These are phyloP conservation scores for Tapera naevia DNA, from an alignment of 2,797 vertebrate species.

Conservation along the genomic window DNA sequence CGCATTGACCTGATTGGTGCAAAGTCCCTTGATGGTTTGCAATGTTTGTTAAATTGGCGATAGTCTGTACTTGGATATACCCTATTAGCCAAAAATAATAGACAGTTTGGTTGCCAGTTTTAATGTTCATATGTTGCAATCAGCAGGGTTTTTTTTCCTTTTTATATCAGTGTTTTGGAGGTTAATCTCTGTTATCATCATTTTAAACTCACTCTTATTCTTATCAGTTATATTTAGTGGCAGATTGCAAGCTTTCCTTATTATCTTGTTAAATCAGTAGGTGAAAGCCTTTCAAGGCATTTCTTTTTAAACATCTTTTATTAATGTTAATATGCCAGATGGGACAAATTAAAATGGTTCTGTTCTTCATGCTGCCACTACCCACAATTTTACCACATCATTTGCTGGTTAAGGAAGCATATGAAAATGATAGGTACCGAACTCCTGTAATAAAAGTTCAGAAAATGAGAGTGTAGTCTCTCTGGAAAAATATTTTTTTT, in stretches of 20 bases:
- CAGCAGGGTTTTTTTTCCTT: conserved; percentile 58
- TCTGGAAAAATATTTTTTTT: conserved; percentile 16
- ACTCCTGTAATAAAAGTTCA: conserved; percentile 66
- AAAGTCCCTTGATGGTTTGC: conserved; percentile 39
- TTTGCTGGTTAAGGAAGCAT: conserved; percentile 79
- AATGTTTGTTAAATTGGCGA: conserved; percentile 56
- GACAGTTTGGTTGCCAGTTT: conserved; percentile 54
- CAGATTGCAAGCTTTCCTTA: conserved; percentile 81
- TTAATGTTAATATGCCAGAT: conserved; percentile 84
- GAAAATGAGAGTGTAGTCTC: conserved; percentile 42
- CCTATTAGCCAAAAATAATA: conserved; percentile 69
- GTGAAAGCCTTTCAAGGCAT: conserved; percentile 81
- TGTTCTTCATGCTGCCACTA: conserved; percentile 78
- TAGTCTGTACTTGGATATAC: conserved; percentile 24
- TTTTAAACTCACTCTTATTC: conserved; percentile 71
- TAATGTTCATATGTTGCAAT: conserved; percentile 65
- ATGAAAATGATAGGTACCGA: conserved; percentile 75
- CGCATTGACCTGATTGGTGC: conserved; percentile 57
- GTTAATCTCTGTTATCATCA: conserved; percentile 74
- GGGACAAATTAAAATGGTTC: conserved; percentile 82
- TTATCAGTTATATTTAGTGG: conserved; percentile 77
- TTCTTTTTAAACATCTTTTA: conserved; percentile 81
- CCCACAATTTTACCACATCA: conserved; percentile 79
- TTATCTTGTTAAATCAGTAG: conserved; percentile 84
- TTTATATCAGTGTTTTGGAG: conserved; percentile 64